These are phyloP conservation scores for Homalodisca vitripennis DNA, from an alignment of 1,140 invertebrate species.

Conservation along the genomic window DNA sequence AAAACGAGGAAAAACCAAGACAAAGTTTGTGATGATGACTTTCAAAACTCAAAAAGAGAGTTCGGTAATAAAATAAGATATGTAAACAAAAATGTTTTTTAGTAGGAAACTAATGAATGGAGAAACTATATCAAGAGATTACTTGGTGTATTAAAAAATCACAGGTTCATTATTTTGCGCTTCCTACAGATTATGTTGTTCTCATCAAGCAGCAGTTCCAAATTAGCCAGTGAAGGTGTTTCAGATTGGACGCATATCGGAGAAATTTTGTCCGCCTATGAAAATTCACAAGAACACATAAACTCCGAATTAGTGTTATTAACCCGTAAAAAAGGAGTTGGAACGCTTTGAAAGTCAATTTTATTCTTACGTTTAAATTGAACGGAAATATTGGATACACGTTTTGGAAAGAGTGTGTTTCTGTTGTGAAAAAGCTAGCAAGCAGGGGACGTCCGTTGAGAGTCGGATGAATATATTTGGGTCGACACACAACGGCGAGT, in stretches of 20 bases:
- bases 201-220: constrained; percentile 34
- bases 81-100: constrained; percentile 38
- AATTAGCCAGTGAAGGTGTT: constrained; percentile 37
- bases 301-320: too few relatives aligned
- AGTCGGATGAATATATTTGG: constrained; percentile 42
- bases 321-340: too few relatives aligned
- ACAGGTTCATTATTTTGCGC: constrained; percentile 41
- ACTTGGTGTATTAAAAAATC: constrained; percentile 41
- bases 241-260: constrained; percentile 44
- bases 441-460: constrained; percentile 43
- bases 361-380: too few relatives aligned
- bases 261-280: constrained; percentile 36
- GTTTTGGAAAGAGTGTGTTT: too few relatives aligned
- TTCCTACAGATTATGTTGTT: constrained; percentile 40
- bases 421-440: constrained; percentile 41
- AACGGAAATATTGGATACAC: too few relatives aligned
- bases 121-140: too few relatives aligned
- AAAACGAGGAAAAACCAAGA: too few relatives aligned
- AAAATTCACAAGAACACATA: too few relatives aligned
- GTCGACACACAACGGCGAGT: constrained; percentile 41
- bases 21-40: too few relatives aligned
- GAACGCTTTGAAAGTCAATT: too few relatives aligned
- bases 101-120: constrained; percentile 4
- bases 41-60: too few relatives aligned
- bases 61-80: too few relatives aligned